These are phyloP conservation scores for Psittacus erithacus DNA, from an alignment of 2,113 vertebrate species.

Conservation along the genomic window DNA sequence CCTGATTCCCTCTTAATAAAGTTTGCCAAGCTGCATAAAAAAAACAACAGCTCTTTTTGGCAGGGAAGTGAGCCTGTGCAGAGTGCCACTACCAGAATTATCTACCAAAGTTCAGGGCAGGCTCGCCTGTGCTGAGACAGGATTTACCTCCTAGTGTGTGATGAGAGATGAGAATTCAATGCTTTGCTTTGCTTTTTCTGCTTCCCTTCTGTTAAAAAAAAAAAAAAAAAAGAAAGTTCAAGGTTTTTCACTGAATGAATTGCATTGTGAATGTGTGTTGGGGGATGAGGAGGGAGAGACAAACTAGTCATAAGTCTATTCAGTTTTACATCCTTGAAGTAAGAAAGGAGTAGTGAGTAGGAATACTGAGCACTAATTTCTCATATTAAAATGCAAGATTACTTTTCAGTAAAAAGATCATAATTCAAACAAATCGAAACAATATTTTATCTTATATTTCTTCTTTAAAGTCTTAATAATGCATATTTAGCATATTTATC, in stretches of 20 bases:
- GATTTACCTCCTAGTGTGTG: constrained; percentile 42
- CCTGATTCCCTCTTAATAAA: background rate
- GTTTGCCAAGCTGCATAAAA: constrained; percentile 16
- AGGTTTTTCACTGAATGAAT: constrained; percentile 39
- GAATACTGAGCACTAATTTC: background rate
- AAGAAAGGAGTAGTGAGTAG: background rate
- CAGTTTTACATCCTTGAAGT: constrained; percentile 28
- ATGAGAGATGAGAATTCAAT: constrained; percentile 54
- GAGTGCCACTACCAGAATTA: background rate
- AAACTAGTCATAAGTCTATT: background rate
- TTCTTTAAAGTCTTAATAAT: background rate
- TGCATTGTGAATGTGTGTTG: background rate
- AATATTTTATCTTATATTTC: background rate
- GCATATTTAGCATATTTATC: background rate
- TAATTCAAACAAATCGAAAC: background rate
- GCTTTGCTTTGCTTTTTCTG: constrained; percentile 4
- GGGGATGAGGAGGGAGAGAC: background rate
- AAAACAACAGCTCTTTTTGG: background rate
- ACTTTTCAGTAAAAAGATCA: background rate
- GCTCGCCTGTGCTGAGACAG: background rate
- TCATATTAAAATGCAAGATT: background rate
- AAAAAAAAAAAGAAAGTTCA: background rate
- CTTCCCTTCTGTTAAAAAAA: background rate
- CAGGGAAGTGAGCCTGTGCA: background rate
- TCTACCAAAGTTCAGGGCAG: background rate